Evolutionary conservation across 2,888 invertebrate genomes (phyloP), one percentile per base, ranked within the genome.

Genomic region (Stegana nigrithorax): DNA sequence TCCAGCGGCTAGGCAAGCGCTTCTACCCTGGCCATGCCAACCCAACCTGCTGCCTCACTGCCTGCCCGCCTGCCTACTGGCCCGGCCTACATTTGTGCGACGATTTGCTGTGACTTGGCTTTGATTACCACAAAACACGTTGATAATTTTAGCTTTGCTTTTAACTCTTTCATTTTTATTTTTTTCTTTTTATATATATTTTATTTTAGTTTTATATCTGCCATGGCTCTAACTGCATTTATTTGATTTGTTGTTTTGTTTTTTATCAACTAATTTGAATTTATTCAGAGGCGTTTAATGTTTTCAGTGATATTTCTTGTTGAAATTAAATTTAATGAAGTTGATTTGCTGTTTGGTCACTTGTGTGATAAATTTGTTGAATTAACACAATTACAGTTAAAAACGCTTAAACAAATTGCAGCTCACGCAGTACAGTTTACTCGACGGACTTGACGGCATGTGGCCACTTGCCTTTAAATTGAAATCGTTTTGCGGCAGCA

Each of bases 271-370:
- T 77, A 79, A 76, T 79, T 79, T 72, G 73, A 73, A 76, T 76
- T 76, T 79, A 76, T 79, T 76, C 78, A 75, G 72, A 75, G 80
- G 75, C 77, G 75, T 79, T 73, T 77, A 73, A 73, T 73, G 78
- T 74, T 67, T 67, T 68, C 62, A 64, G 44, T 63, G 66, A 65
- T 67, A 63, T 71, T 66, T 62, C 63, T 66, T 62, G 72, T 65
- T 68, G 73, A 72, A 70, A 67, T 64, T 62, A 68, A 64, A 67
- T 67, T 74, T 73, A 75, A 78, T 73, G 74, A 64, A 67, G 68
- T 67, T 70, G 75, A 79, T 75, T 78, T 64, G 58, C 55, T 62
- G 73, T 70, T 42, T 65, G 67, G 62, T 50, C 45, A 47, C 44
- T 57, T 21, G 23, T 26, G 57, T 26, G 29, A 57, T 57, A 57